Evolutionary conservation across 64 coral and sea anemone genomes (phyloP), one percentile per base, ranked within the genome.

Genomic region (Catalaphyllia jardinei): DNA sequence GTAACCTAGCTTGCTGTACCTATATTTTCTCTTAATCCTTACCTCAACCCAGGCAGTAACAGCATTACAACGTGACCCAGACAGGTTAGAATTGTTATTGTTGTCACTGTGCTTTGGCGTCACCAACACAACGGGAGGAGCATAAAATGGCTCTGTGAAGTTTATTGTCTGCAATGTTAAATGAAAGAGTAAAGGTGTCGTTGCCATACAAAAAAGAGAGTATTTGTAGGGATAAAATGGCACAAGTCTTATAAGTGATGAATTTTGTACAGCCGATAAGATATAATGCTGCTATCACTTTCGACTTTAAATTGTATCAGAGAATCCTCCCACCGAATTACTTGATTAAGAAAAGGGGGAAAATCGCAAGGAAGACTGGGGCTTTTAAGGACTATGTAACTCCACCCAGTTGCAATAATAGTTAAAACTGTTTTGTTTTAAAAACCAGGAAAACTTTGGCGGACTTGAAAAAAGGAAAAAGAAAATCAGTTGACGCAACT

Each of bases 1-100:
- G 4, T 39, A 0, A 2, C 38, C 38, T 39, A 39, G 38, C 38
- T 39, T 2, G 38, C 0, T 39, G 38, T 39, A 39, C 38, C 3
- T 55, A 11, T n/a, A 0, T 6, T 55, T 0, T 14, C 52, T 14
- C 13, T 3, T 8, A 57, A 33, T 6, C 4, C 50, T n/a, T 67
- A 86, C 89, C 89, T 86, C 89, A 11, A 86, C 76, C 89, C 89
- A 86, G 4, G 57, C 24, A 50, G 11, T 86, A n/a, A 91, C 46
- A 10, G 89, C 89, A 22, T 86, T 86, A 65, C 89, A 91, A 3
- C 57, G 31, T 18, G 78, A 57, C 20, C 71, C 60, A 13, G 76
- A 79, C 11, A 54, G 80, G 35, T 51, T 73, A 29, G 67, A 73
- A 59, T 91, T 35, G 33, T 61, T 85, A 18, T 72, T 85, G 14